Percentiles rank a stretch among this genome's conserved stretches.
Evolutionary conservation across 2,797 vertebrate species (phyloP).

Genomic region (Myotis myotis): DNA sequence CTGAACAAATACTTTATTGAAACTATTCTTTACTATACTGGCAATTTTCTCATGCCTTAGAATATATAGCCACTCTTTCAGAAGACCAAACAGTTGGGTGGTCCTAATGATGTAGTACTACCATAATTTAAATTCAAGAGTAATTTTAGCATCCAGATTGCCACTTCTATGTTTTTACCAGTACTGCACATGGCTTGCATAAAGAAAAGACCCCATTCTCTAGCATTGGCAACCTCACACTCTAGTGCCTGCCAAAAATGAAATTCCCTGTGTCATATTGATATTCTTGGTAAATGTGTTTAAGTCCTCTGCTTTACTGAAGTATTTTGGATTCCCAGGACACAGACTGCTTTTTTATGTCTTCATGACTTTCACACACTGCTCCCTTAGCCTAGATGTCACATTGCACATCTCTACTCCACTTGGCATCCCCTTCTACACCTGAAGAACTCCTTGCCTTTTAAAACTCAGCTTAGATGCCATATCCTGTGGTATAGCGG

Average conservation of each 20-base stretch:
- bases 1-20: neutral
- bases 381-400: neutral
- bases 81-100: neutral
- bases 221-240: neutral
- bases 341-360: neutral
- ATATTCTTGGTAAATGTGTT: constrained; percentile 21
- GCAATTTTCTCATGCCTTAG: constrained; percentile 43
- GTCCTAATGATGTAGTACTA: neutral
- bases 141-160: neutral
- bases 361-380: neutral
- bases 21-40: neutral
- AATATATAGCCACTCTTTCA: neutral
- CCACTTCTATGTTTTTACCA: constrained; percentile 11
- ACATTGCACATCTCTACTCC: neutral
- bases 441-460: neutral
- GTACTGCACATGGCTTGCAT: neutral
- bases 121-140: neutral
- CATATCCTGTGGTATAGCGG: neutral
- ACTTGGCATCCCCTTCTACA: neutral
- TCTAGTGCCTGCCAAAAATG: constrained; percentile 6
- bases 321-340: neutral
- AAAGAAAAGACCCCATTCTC: neutral
- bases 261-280: neutral
- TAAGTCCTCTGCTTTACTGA: neutral
- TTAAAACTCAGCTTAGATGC: neutral